These are phyloP conservation scores for Choloepus hoffmanni DNA, from an alignment of 2,113 vertebrate species.

Conservation along the genomic window DNA sequence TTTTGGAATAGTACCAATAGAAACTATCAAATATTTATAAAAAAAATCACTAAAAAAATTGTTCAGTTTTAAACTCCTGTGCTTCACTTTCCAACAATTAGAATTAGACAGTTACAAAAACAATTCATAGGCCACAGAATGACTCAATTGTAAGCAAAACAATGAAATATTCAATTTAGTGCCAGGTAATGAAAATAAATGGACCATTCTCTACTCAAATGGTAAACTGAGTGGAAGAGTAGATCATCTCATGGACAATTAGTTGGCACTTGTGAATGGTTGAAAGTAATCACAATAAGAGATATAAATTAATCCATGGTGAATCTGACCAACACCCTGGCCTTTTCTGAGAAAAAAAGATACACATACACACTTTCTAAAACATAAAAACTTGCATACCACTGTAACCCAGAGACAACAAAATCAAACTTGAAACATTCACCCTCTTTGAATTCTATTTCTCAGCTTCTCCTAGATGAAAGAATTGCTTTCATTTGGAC, in stretches of 20 bases:
- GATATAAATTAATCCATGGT: conserved; percentile 64
- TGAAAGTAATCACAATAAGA: conserved; percentile 63
- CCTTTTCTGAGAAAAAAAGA: conserved; percentile 58
- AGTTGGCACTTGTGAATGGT: conserved; percentile 78
- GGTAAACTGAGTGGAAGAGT: conserved; percentile 58
- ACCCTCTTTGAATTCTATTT: not conserved
- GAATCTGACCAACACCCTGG: conserved; percentile 62
- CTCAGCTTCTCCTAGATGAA: conserved; percentile 62
- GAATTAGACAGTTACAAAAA: conserved; percentile 63
- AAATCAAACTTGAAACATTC: conserved; percentile 46
- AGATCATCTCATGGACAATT: conserved; percentile 51
- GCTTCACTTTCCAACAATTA: conserved; percentile 74
- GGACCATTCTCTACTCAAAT: conserved; percentile 67
- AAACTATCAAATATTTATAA: conserved; percentile 59
- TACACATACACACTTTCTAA: not conserved
- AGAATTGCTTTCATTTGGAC: conserved; percentile 72
- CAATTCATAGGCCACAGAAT: conserved; percentile 65
- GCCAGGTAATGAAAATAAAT: conserved; percentile 71
- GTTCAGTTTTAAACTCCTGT: conserved; percentile 70
- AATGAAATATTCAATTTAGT: conserved; percentile 63
- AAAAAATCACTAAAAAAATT: not conserved
- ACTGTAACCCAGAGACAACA: conserved; percentile 1
- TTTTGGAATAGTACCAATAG: conserved; percentile 66
- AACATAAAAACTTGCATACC: not conserved
- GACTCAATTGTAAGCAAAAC: conserved; percentile 71